Evolutionary conservation across 1,140 invertebrate genomes (phyloP).

Genomic region (Brachionus koreanus): DNA sequence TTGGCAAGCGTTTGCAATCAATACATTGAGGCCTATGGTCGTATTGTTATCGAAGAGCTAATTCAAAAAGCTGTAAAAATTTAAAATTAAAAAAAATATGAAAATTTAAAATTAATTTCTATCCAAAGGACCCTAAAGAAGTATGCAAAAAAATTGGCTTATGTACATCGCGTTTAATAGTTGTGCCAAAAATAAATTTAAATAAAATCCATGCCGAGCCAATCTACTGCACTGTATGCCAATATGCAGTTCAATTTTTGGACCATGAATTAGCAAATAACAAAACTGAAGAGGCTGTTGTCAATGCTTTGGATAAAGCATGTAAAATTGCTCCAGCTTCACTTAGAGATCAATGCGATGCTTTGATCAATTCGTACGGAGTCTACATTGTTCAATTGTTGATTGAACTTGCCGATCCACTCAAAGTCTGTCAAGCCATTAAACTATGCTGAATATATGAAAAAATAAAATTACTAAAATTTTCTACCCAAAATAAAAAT

Average conservation of each 20-base stretch:
- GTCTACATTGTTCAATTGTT: conserved; percentile 24
- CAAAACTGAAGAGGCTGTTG: conserved; percentile 11
- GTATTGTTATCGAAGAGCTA: neutral
- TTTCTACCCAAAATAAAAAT: too few relatives aligned
- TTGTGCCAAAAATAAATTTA: neutral
- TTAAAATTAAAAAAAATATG: neutral
- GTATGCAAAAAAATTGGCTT: conserved; percentile 12
- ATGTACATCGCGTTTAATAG: neutral
- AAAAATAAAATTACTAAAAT: too few relatives aligned
- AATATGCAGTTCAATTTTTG: conserved; percentile 42
- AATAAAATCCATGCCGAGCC: neutral
- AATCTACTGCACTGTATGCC: conserved; percentile 30
- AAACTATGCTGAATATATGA: conserved; percentile 14
- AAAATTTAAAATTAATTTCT: neutral
- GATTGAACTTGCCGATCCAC: conserved; percentile 27
- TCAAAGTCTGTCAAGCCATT: conserved; percentile 27
- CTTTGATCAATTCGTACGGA: conserved; percentile 25
- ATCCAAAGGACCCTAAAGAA: neutral
- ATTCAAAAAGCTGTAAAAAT: conserved; percentile 25
- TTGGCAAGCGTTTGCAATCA: neutral
- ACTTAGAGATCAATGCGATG: conserved; percentile 17
- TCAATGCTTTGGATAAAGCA: conserved; percentile 38
- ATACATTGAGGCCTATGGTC: conserved; percentile 28
- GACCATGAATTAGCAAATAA: conserved; percentile 36
- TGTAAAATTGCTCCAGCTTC: conserved; percentile 6